Percentiles rank a stretch among this genome's conserved stretches.
Conservation (phyloP, 2,113 vertebrate species). For the Trochalopteron elliotii region DNA sequence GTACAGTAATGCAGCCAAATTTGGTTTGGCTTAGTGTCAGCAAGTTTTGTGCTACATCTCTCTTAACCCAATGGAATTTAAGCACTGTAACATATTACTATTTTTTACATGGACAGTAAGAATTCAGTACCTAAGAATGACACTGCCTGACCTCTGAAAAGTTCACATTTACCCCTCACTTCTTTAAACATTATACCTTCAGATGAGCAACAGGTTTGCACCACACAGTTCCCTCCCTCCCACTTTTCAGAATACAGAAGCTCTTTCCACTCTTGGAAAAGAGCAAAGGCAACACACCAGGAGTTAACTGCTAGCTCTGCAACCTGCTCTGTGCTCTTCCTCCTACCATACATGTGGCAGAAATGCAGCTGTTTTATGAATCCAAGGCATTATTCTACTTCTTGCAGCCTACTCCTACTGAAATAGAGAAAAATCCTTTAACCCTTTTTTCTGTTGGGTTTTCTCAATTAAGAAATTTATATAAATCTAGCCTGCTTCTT, state of each 20-base stretch:
- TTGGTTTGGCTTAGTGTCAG: not conserved
- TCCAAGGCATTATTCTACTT: not conserved
- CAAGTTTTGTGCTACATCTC: not conserved
- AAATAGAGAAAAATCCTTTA: not conserved
- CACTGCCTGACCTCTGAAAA: not conserved
- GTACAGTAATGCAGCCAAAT: not conserved
- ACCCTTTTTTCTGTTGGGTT: not conserved
- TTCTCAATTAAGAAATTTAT: not conserved
- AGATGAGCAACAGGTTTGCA: not conserved
- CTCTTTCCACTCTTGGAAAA: not conserved
- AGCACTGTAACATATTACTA: not conserved
- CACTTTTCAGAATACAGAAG: not conserved
- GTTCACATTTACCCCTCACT: not conserved
- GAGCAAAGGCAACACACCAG: not conserved
- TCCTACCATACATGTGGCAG: not conserved
- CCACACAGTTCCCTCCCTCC: not conserved
- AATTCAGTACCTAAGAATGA: not conserved
- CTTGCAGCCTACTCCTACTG: not conserved
- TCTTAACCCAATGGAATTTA: not conserved
- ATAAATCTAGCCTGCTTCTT: not conserved
- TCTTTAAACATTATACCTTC: not conserved
- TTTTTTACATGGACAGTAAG: not conserved
- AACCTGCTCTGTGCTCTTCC: not conserved
- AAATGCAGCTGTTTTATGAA: not conserved
- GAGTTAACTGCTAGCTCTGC: not conserved